A percentile compares a stretch with the other conserved stretches of the same genome.
phyloP scores from a whole-genome alignment of 2,113 vertebrate species.

The Drymodes brunneopygia region DNA sequence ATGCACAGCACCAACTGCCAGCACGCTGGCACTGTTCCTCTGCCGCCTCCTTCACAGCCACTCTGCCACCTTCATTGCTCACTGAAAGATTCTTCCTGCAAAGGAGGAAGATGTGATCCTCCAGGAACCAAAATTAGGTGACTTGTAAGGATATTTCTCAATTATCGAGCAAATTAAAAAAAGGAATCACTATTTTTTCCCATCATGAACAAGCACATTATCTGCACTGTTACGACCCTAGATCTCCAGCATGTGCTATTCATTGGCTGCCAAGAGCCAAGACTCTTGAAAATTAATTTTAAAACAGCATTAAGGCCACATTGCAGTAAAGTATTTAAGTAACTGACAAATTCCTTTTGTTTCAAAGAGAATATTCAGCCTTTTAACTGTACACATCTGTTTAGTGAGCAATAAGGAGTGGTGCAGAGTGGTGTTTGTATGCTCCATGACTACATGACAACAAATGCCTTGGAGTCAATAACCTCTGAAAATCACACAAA shows the following conservation, averaged over 20 bases:
- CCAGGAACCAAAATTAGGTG: background rate
- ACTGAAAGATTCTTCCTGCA: background rate
- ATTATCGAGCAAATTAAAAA: background rate
- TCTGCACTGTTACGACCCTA: background rate
- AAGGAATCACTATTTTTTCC: background rate
- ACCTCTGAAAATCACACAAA: background rate
- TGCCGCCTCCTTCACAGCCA: background rate
- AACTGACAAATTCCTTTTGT: background rate
- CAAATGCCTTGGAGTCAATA: background rate
- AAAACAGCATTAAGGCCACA: background rate
- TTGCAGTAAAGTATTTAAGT: background rate
- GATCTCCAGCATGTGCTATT: background rate
- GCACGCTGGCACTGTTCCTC: background rate
- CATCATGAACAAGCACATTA: background rate
- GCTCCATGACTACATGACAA: background rate
- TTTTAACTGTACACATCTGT: background rate
- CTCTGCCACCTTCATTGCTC: accelerated
- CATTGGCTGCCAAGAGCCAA: background rate
- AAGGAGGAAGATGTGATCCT: background rate
- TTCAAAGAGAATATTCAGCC: background rate
- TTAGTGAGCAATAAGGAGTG: background rate
- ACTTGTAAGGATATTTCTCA: background rate
- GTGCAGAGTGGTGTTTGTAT: background rate
- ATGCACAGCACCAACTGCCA: background rate
- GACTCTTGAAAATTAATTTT: background rate